Evolutionary conservation across 2,888 invertebrate genomes (phyloP), one percentile per base, ranked within the genome.

Genomic region (Lampropteryx suffumata): DNA sequence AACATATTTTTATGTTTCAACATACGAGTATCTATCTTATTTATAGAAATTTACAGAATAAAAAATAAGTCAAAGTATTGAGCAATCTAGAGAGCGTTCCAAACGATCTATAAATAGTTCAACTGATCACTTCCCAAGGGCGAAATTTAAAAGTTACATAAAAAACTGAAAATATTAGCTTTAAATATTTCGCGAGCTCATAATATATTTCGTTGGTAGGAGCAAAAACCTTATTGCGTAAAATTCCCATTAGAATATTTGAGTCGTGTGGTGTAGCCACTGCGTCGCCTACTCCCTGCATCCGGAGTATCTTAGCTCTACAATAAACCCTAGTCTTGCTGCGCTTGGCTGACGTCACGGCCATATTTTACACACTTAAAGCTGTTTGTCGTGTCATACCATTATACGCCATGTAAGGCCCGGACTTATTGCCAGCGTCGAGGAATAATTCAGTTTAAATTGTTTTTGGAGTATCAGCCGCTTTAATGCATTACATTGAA

Each of bases 341-440:
- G 69, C 81, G 81, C 81, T 83, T 79, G 81, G 83, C 78, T 84
- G 83, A 83, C 84, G 82, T 82, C 82, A 83, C 71, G 65, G 70
- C 85, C 84, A 88, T 90, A 89, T 83, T 87, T 90, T 84, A 89
- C 82, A 85, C 85, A 86, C 85, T 89, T 89, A 88, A 87, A 89
- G 86, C 88, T 89, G 88, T 88, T 89, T 89, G 90, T 88, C 87
- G 87, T 85, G 87, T 89, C 85, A 85, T 85, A 88, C 88, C 82
- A 90, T 89, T 90, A 89, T 89, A 85, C 84, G 84, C 76, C 82
- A 82, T 87, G 88, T 89, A 88, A 84, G 80, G 79, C 82, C 69
- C 65, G 69, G 82, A 89, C 86, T 89, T 89, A 87, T 79, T 83
- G 84, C 87, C 81, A 76, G 73, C 73, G 71, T 58, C 64, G 69